Evolutionary conservation across 2,888 invertebrate genomes (phyloP).

Genomic region (Cyaniris semiargus): DNA sequence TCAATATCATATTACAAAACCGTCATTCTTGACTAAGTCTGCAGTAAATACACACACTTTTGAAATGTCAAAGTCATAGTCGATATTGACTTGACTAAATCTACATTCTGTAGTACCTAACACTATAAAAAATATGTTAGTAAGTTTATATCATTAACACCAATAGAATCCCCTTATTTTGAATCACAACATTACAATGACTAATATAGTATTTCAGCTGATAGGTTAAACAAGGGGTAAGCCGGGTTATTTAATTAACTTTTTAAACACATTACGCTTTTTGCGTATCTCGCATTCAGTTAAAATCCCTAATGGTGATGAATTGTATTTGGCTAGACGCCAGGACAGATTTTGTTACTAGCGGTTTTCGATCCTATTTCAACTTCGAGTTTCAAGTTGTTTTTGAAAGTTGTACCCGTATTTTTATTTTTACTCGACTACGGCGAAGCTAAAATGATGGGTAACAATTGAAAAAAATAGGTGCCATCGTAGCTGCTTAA

Average conservation of each 20-base stretch:
- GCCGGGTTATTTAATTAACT: conserved; percentile 51
- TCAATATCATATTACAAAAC: too few species aligned
- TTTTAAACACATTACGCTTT: conserved; percentile 68
- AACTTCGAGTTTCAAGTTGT: conserved; percentile 18
- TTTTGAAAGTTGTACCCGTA: background rate
- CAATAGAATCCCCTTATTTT: background rate
- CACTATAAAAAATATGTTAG: too few species aligned
- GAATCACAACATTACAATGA: background rate
- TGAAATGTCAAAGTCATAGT: too few species aligned
- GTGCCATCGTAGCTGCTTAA: too few species aligned
- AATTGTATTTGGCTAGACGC: conserved; percentile 68
- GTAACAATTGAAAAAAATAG: too few species aligned
- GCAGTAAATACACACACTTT: too few species aligned
- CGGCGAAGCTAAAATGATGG: too few species aligned
- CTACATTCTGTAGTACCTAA: too few species aligned
- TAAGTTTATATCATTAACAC: background rate
- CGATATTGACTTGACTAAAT: too few species aligned
- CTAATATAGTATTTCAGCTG: background rate
- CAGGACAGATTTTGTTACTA: conserved; percentile 54
- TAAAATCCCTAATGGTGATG: conserved; percentile 70
- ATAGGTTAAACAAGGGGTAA: conserved; percentile 16
- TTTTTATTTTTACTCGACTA: too few species aligned
- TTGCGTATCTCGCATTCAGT: conserved; percentile 65
- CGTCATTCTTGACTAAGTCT: too few species aligned
- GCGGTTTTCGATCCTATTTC: conserved; percentile 43